phyloP scores from a whole-genome alignment of 1,140 invertebrate genomes.

The Conus ventricosus region DNA sequence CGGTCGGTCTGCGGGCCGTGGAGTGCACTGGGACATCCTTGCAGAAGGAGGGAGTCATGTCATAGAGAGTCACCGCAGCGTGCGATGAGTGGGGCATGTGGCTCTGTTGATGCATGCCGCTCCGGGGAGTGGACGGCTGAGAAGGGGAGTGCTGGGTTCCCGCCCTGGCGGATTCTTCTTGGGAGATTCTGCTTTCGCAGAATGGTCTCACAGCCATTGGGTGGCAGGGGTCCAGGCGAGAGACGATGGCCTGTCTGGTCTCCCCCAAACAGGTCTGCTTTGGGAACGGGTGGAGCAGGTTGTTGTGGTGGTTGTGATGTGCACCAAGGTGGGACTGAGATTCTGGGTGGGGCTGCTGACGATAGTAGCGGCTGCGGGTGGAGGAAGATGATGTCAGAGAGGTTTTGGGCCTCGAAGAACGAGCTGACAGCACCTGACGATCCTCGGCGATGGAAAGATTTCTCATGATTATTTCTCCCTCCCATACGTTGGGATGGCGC shows the following conservation, averaged over 20 bases:
- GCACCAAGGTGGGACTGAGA: not conserved
- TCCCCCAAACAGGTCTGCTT: not conserved
- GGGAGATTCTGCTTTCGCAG: conserved; percentile 10
- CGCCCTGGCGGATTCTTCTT: not conserved
- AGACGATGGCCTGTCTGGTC: conserved; percentile 23
- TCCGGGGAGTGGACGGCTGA: conserved; percentile 27
- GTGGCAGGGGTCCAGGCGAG: conserved; percentile 16
- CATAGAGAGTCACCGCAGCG: conserved; percentile 15
- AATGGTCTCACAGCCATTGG: conserved; percentile 24
- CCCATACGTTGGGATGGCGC: not conserved
- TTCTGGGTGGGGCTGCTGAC: conserved; percentile 18
- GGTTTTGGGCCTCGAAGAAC: conserved; percentile 34
- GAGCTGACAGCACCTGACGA: conserved; percentile 16
- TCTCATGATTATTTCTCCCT: not conserved
- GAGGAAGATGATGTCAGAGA: not conserved
- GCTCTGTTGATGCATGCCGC: not conserved
- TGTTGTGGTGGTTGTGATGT: not conserved
- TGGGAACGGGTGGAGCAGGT: not conserved
- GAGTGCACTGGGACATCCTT: not conserved
- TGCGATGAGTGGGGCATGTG: not conserved
- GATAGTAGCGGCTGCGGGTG: conserved; percentile 6
- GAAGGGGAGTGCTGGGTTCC: not conserved
- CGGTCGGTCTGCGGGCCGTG: not conserved
- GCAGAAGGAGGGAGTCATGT: conserved; percentile 8
- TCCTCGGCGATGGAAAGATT: conserved; percentile 21